Evolutionary conservation across 2,888 invertebrate genomes (phyloP).

Genomic region (Molorchus minor): DNA sequence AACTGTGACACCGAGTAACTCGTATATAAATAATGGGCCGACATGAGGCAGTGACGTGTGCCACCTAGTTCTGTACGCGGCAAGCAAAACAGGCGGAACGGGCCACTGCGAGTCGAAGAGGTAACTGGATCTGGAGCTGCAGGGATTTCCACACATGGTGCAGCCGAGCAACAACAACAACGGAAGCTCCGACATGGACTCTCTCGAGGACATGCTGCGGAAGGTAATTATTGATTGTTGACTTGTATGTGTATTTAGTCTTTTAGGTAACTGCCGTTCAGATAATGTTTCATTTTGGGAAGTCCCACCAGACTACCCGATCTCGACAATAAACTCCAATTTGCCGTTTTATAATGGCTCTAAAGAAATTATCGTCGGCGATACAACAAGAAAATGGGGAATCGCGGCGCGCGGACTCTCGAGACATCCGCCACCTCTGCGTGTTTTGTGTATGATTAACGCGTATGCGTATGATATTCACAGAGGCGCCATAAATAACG

Average conservation of each 20-base stretch:
- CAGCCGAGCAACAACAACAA: constrained; percentile 62
- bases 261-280: too few species aligned
- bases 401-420: constrained; percentile 4
- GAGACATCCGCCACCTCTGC: constrained; percentile 9
- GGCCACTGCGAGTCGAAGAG: not conserved
- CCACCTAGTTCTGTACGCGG: not conserved
- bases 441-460: constrained; percentile 37
- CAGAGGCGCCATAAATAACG: constrained; percentile 57
- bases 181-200: constrained; percentile 64
- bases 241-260: too few species aligned
- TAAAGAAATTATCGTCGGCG: constrained; percentile 2
- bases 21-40: constrained; percentile 8
- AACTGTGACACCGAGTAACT: not conserved
- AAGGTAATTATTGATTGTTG: constrained; percentile 53
- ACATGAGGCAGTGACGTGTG: constrained; percentile 34
- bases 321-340: not conserved
- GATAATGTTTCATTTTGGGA: too few species aligned
- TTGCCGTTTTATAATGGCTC: not conserved
- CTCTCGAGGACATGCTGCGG: constrained; percentile 63
- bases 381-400: constrained; percentile 7
- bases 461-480: constrained; percentile 51
- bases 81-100: not conserved
- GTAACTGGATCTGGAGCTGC: constrained; percentile 8
- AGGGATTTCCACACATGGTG: constrained; percentile 55
- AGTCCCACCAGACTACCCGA: not conserved